A percentile compares a stretch with the other conserved stretches of the same genome.
phyloP scores from a whole-genome alignment of 2,113 vertebrate genomes.

The Haemorhous mexicanus region DNA sequence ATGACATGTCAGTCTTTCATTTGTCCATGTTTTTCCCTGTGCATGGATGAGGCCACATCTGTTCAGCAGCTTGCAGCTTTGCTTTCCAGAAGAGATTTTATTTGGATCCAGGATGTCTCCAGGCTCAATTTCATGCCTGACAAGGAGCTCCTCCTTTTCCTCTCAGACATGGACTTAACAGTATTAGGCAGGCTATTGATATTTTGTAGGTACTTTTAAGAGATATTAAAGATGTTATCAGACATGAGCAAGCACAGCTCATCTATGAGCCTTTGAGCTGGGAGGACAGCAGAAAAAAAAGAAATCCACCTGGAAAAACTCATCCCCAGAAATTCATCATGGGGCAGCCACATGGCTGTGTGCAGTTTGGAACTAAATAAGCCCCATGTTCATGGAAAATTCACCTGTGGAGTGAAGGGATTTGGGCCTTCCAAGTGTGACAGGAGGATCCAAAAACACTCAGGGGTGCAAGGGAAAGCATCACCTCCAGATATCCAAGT shows the following conservation, averaged over 20 bases:
- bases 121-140: neutral
- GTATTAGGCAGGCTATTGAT: neutral
- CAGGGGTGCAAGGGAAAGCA: neutral
- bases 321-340: neutral
- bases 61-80: neutral
- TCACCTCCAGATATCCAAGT: neutral
- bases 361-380: neutral
- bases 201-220: neutral
- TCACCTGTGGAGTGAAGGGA: neutral
- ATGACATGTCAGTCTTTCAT: neutral
- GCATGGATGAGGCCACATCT: neutral
- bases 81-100: neutral
- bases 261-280: neutral
- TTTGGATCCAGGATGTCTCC: neutral
- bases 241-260: neutral
- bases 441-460: neutral
- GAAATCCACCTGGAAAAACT: neutral
- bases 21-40: neutral
- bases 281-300: neutral
- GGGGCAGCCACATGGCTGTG: neutral
- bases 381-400: neutral
- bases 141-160: neutral
- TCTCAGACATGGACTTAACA: neutral
- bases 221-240: neutral
- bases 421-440: neutral